Conservation (phyloP, 2,797 vertebrate genomes). For the Pseudochromis fuscus region DNA sequence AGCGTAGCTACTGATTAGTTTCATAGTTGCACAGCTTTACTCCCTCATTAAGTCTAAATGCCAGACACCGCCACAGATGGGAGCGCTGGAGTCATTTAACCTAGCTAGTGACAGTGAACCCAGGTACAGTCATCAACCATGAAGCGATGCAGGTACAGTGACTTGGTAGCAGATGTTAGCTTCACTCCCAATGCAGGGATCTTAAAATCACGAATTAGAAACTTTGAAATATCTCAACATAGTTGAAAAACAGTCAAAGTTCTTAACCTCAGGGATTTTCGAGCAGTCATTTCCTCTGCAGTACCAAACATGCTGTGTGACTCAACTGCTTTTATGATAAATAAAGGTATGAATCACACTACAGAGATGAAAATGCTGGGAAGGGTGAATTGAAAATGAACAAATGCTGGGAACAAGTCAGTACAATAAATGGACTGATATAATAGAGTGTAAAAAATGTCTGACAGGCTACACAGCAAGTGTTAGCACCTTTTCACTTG, state of each 20-base stretch:
- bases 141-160: conserved; percentile 20
- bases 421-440: conserved; percentile 30
- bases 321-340: conserved; percentile 56
- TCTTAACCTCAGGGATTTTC: conserved; percentile 28
- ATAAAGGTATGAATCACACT: conserved; percentile 49
- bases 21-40: conserved; percentile 49
- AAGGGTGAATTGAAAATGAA: conserved; percentile 30
- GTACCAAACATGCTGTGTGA: conserved; percentile 25
- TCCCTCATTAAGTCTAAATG: conserved; percentile 69
- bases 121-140: conserved; percentile 39
- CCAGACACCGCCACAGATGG: conserved; percentile 55
- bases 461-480: conserved; percentile 34
- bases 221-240: conserved; percentile 31
- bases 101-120: conserved; percentile 55
- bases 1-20: conserved; percentile 54
- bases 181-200: conserved; percentile 12
- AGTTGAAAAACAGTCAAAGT: background rate
- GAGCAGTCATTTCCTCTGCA: conserved; percentile 29
- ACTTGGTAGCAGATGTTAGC: conserved; percentile 53
- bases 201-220: conserved; percentile 47
- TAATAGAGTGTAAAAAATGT: conserved; percentile 17
- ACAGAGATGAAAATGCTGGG: conserved; percentile 28
- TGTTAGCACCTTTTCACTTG: conserved; percentile 18
- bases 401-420: conserved; percentile 35
- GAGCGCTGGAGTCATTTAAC: conserved; percentile 48